Conservation (phyloP, 2,113 vertebrate species). For the Anoplopoma fimbria region DNA sequence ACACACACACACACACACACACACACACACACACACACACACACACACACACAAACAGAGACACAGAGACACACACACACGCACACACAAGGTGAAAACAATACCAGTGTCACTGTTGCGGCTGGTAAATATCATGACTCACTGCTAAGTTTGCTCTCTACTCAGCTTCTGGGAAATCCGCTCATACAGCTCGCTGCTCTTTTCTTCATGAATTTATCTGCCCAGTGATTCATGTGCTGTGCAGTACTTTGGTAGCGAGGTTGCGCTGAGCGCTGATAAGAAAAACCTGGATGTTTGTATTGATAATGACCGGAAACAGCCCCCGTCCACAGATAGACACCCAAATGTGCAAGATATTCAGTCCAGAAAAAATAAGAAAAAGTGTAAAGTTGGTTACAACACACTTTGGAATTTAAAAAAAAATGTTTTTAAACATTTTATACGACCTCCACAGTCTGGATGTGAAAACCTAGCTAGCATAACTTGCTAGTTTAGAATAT, state of each 20-base stretch:
- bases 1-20: not conserved
- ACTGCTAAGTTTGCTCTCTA: not conserved
- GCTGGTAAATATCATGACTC: not conserved
- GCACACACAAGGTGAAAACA: not conserved
- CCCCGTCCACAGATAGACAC: not conserved
- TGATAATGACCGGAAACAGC: not conserved
- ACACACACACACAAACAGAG: not conserved
- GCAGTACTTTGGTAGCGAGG: not conserved
- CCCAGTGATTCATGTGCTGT: constrained; percentile 26
- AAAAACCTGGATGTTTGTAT: not conserved
- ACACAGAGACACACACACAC: not conserved
- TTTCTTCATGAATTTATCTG: not conserved
- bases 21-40: not conserved
- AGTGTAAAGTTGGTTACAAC: too few relatives aligned
- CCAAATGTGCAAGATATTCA: not conserved
- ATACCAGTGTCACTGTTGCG: not conserved
- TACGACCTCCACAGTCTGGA: too few relatives aligned
- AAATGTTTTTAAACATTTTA: too few relatives aligned
- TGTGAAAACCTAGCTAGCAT: too few relatives aligned
- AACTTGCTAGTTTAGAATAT: too few relatives aligned
- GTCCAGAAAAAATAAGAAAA: too few relatives aligned
- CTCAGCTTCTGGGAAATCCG: too few relatives aligned
- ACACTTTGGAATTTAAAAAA: too few relatives aligned
- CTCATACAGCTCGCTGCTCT: too few relatives aligned
- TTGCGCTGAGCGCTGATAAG: not conserved